Conservation (phyloP, 2,888 invertebrate genomes). For the Ophioninae sp. region DNA sequence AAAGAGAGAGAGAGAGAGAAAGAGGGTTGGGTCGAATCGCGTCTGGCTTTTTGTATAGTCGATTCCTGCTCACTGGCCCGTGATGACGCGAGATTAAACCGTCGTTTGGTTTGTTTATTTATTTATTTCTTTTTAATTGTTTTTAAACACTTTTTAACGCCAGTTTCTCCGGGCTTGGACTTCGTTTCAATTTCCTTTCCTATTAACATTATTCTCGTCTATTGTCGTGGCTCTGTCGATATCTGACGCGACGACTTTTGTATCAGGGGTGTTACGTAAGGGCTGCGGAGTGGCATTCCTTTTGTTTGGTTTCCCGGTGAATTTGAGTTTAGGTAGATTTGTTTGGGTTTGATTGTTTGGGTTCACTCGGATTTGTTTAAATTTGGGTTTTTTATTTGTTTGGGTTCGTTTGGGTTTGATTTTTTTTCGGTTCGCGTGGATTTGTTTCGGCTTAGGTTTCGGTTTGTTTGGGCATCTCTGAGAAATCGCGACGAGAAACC, state of each 20-base stretch:
- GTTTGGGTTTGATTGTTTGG: too few relatives aligned
- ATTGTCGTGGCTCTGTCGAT: background rate
- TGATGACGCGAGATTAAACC: slow-evolving; percentile 64
- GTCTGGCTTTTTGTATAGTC: slow-evolving; percentile 70
- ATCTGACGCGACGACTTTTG: background rate
- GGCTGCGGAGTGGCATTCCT: slow-evolving; percentile 8
- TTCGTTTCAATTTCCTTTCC: slow-evolving; percentile 21
- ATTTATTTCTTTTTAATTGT: background rate
- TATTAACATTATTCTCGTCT: slow-evolving; percentile 19
- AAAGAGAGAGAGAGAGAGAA: background rate
- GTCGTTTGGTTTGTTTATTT: too few relatives aligned
- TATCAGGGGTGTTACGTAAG: background rate
- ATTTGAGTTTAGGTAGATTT: background rate
- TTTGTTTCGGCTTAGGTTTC: too few relatives aligned
- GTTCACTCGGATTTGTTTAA: too few relatives aligned
- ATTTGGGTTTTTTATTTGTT: too few relatives aligned
- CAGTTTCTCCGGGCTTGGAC: background rate
- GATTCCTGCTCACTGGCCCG: slow-evolving; percentile 65
- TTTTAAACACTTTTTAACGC: background rate
- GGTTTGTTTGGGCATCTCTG: too few relatives aligned
- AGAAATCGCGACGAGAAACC: too few relatives aligned
- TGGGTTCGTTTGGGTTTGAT: too few relatives aligned
- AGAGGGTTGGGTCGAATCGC: slow-evolving; percentile 33
- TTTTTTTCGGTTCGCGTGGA: too few relatives aligned
- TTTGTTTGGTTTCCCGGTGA: background rate